Conservation (phyloP, 2,113 vertebrate genomes). For the Isurus oxyrinchus region DNA sequence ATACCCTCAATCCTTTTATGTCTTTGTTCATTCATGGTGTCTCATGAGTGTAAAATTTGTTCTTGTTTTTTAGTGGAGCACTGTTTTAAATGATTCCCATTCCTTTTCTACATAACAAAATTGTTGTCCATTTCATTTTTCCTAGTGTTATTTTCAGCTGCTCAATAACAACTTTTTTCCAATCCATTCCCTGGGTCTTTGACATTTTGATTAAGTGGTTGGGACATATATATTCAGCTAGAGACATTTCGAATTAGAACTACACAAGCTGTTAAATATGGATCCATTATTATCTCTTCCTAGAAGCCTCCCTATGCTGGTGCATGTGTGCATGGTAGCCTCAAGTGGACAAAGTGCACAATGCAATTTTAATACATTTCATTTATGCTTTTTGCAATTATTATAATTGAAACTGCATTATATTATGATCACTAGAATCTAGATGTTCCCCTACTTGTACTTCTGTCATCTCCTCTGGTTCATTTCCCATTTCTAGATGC, state of each 20-base stretch:
- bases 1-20: neutral
- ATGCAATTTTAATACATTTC: no score
- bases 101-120: neutral
- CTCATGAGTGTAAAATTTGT: neutral
- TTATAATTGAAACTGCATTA: neutral
- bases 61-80: neutral
- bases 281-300: neutral
- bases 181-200: neutral
- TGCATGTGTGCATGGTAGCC: neutral
- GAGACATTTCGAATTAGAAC: neutral
- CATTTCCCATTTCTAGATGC: neutral
- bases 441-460: neutral
- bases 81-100: neutral
- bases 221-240: neutral
- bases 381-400: neutral
- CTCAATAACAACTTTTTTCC: neutral
- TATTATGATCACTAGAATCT: neutral
- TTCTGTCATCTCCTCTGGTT: neutral
- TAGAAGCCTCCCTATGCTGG: neutral
- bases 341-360: neutral
- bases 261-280: neutral
- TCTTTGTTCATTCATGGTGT: neutral
- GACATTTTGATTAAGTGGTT: neutral
- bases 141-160: neutral
- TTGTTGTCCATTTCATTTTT: neutral